Conservation (phyloP, 2,113 vertebrate genomes). For the Lontra canadensis region DNA sequence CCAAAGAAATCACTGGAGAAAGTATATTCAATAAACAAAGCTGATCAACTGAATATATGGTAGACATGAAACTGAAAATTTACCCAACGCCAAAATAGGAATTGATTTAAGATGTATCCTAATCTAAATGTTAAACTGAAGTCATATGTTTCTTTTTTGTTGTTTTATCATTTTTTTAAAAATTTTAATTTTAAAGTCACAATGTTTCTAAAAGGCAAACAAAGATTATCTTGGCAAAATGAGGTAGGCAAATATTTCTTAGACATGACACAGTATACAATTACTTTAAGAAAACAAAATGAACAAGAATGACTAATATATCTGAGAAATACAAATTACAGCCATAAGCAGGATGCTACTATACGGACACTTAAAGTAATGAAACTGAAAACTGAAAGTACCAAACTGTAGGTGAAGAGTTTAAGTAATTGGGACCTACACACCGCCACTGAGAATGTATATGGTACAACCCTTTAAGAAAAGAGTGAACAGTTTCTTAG, state of each 20-base stretch:
- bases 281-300: neutral
- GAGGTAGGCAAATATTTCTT: neutral
- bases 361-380: neutral
- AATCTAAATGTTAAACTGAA: neutral
- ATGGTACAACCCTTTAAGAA: neutral
- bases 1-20: neutral
- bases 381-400: constrained; percentile 50
- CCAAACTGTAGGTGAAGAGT: constrained; percentile 26
- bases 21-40: neutral
- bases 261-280: neutral
- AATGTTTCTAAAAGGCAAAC: constrained; percentile 25
- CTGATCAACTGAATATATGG: constrained; percentile 49
- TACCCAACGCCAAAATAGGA: constrained; percentile 34
- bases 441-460: neutral
- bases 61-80: constrained; percentile 41
- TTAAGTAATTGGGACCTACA: constrained; percentile 42
- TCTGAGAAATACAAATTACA: neutral
- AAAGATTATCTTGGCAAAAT: neutral
- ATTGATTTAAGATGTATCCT: neutral
- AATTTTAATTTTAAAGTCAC: neutral
- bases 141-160: neutral
- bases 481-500: constrained; percentile 28
- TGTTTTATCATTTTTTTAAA: neutral
- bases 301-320: neutral
- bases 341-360: neutral